Conservation (phyloP, 2,888 invertebrate species). For the Dasypolia templi region DNA sequence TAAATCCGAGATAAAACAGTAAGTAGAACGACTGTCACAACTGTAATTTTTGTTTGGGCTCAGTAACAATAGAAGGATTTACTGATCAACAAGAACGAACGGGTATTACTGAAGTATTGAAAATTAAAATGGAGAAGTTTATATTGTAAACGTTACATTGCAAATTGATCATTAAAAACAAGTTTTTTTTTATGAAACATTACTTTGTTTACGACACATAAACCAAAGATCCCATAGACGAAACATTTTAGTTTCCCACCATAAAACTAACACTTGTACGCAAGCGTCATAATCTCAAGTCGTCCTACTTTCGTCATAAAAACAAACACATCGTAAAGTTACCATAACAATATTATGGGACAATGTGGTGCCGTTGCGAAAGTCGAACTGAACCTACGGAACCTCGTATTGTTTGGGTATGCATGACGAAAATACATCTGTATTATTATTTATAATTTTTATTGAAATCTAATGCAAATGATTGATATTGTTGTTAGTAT, state of each 20-base stretch:
- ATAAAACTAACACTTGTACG: constrained; percentile 73
- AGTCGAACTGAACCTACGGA: constrained; percentile 64
- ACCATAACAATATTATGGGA: constrained; percentile 71
- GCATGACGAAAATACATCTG: constrained; percentile 72
- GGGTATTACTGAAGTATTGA: constrained; percentile 31
- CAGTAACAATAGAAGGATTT: constrained; percentile 56
- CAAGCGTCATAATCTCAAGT: constrained; percentile 74
- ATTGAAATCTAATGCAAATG: too few species aligned
- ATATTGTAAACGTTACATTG: constrained; percentile 4
- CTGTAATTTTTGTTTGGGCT: constrained; percentile 53
- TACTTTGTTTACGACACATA: constrained; percentile 17
- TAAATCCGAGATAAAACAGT: constrained; percentile 46
- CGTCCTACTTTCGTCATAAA: constrained; percentile 82
- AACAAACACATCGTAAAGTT: constrained; percentile 77
- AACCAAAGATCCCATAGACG: constrained; percentile 29
- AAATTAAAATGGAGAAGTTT: constrained; percentile 21
- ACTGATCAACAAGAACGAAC: constrained; percentile 38
- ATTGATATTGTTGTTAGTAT: too few species aligned
- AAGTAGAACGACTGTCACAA: constrained; percentile 25
- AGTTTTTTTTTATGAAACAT: constrained; percentile 1
- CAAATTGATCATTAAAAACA: background rate
- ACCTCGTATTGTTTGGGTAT: constrained; percentile 72
- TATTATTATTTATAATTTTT: too few species aligned
- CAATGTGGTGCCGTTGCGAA: constrained; percentile 72
- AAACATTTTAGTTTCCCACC: constrained; percentile 70